These are phyloP conservation scores for Motacilla alba DNA, from an alignment of 2,113 vertebrate genomes.

Conservation along the genomic window DNA sequence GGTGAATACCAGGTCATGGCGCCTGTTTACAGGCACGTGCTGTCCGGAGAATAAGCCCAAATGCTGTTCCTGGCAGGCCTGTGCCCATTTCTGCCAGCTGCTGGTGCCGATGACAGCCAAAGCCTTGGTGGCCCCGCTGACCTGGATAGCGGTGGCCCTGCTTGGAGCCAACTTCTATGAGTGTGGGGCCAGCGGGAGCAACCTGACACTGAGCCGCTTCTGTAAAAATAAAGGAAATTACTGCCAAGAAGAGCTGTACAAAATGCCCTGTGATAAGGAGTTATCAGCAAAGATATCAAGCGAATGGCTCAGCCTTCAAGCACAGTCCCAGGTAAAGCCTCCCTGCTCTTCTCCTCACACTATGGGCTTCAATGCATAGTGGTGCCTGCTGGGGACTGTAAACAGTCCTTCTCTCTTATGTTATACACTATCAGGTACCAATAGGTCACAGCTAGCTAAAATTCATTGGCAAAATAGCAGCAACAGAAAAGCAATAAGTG, in stretches of 20 bases:
- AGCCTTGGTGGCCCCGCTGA: constrained; percentile 69
- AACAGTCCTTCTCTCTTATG: background rate
- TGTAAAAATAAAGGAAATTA: background rate
- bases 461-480: background rate
- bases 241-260: constrained; percentile 24
- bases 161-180: constrained; percentile 74
- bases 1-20: constrained; percentile 64
- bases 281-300: accelerated
- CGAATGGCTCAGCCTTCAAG: constrained; percentile 36
- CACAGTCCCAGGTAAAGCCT: constrained; percentile 79
- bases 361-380: accelerated
- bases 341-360: accelerated
- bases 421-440: background rate
- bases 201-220: background rate
- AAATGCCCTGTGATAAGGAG: constrained; percentile 60
- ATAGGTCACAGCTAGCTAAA: accelerated
- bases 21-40: constrained; percentile 68
- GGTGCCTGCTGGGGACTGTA: background rate
- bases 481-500: background rate
- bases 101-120: background rate
- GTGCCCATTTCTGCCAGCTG: accelerated
- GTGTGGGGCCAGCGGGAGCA: constrained; percentile 66
- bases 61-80: background rate
- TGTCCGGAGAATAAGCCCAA: accelerated
- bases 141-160: constrained; percentile 78